phyloP scores from a whole-genome alignment of 1,140 invertebrate species.

The Plutomurus gul region DNA sequence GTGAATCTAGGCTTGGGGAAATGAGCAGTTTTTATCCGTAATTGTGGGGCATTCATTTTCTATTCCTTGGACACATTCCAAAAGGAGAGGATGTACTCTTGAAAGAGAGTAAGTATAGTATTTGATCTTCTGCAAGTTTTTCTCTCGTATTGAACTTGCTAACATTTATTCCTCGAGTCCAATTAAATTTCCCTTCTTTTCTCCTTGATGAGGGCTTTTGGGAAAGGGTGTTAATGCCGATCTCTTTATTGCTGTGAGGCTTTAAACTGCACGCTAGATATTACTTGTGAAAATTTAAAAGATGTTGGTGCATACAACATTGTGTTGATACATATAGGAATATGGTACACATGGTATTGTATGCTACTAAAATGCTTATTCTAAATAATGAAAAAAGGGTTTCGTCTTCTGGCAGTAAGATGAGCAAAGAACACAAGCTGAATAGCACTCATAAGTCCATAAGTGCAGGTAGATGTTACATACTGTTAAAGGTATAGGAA shows the following conservation, averaged over 20 bases:
- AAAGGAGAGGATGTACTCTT: too few relatives aligned
- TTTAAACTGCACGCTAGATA: too few relatives aligned
- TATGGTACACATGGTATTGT: background rate
- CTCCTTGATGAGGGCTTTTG: background rate
- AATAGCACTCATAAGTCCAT: too few relatives aligned
- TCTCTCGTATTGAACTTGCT: background rate
- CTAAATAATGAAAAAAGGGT: background rate
- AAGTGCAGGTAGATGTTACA: background rate
- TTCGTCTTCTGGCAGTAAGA: background rate
- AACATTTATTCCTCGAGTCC: background rate
- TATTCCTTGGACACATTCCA: background rate
- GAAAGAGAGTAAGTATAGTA: background rate
- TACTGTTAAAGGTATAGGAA: background rate
- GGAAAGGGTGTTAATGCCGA: conserved; percentile 16
- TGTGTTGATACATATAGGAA: background rate
- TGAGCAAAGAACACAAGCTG: too few relatives aligned
- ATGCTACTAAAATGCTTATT: background rate
- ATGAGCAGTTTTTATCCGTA: too few relatives aligned
- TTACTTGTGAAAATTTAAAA: background rate
- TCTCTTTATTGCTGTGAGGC: background rate
- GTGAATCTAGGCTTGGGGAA: too few relatives aligned
- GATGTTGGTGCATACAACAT: background rate
- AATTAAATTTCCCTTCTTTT: conserved; percentile 6
- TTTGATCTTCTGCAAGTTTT: background rate
- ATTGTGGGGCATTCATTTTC: background rate